A percentile compares a stretch with the other conserved stretches of the same genome.
phyloP scores from a whole-genome alignment of 2,888 invertebrate species.

The Amiota minor region DNA sequence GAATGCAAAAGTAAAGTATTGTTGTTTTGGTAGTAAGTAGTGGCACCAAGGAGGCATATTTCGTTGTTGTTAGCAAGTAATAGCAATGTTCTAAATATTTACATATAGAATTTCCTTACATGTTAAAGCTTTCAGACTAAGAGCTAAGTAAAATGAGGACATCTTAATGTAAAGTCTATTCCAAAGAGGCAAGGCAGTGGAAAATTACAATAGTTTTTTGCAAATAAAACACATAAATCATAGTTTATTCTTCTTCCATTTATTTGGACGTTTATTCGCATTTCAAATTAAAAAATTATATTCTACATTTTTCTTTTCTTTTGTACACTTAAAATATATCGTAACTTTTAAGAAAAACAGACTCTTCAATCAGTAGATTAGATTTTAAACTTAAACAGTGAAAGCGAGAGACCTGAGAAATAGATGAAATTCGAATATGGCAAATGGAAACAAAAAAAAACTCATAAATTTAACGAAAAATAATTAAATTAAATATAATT shows the following conservation, averaged over 20 bases:
- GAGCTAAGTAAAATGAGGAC: too few relatives aligned
- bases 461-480: background rate
- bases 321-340: slow-evolving; percentile 13
- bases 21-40: too few relatives aligned
- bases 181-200: too few relatives aligned
- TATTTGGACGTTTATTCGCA: slow-evolving; percentile 30
- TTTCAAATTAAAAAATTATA: slow-evolving; percentile 18
- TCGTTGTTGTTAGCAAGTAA: too few relatives aligned
- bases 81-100: too few relatives aligned
- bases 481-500: background rate
- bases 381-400: background rate
- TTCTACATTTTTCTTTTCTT: background rate
- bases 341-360: slow-evolving; percentile 2
- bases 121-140: too few relatives aligned
- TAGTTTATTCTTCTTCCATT: background rate
- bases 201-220: background rate
- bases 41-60: too few relatives aligned
- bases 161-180: too few relatives aligned
- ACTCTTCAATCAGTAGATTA: background rate
- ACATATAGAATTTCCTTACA: too few relatives aligned
- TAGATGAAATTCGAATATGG: background rate
- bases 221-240: slow-evolving; percentile 2
- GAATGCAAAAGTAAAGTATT: too few relatives aligned
- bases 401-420: slow-evolving; percentile 21
- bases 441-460: background rate